Conservation (phyloP, 2,888 invertebrate species). For the Microctonus hyperodae region DNA sequence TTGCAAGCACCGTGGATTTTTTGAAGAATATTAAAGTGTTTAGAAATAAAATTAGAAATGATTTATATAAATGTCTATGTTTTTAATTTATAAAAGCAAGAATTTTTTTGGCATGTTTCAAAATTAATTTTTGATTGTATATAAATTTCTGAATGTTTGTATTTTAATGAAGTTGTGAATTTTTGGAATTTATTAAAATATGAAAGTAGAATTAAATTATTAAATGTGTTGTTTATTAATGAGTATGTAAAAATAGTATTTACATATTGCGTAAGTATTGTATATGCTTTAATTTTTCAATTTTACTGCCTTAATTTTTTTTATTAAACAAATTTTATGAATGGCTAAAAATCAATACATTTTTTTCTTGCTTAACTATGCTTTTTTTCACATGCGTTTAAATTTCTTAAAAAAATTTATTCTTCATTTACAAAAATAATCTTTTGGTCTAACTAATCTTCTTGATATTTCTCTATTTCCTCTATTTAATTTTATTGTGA, state of each 20-base stretch:
- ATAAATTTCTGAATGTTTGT: not conserved
- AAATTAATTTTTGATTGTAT: not conserved
- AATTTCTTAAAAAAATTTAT: not conserved
- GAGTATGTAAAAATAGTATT: constrained; percentile 23
- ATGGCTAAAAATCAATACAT: too few species aligned
- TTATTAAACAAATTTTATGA: too few species aligned
- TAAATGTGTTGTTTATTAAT: constrained; percentile 17
- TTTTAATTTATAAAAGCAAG: not conserved
- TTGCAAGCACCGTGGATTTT: not conserved
- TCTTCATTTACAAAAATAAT: not conserved
- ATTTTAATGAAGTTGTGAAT: not conserved
- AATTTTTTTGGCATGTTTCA: constrained; percentile 8
- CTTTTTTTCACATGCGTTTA: constrained; percentile 3
- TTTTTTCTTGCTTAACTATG: constrained; percentile 20
- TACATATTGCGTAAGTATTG: constrained; percentile 20
- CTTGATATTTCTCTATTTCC: not conserved
- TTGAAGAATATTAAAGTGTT: too few species aligned
- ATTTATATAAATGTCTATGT: too few species aligned
- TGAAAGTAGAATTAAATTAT: constrained; percentile 3
- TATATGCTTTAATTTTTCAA: constrained; percentile 16
- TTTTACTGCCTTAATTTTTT: not conserved
- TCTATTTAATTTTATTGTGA: too few species aligned
- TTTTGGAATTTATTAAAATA: not conserved
- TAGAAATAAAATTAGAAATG: too few species aligned
- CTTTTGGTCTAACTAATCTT: too few species aligned